Conservation (phyloP, 2,113 vertebrate genomes). For the Pseudolaguvia tuberculata region DNA sequence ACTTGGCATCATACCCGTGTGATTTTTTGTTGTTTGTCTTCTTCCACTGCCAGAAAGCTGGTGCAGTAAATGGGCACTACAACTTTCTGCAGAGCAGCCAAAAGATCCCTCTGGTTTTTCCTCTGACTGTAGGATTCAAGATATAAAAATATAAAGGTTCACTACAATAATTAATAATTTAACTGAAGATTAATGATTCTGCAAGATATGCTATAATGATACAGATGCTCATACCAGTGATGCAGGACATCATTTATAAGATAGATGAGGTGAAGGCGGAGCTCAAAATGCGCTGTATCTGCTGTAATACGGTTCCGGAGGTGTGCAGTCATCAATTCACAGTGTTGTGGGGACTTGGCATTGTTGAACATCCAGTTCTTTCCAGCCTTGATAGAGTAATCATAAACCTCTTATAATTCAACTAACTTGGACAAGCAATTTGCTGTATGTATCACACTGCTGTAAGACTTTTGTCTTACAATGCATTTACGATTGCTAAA, state of each 20-base stretch:
- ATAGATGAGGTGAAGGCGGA: conserved; percentile 94
- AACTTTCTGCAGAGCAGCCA: conserved; percentile 94
- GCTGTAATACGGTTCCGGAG: conserved; percentile 89
- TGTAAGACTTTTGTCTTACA: too few relatives aligned
- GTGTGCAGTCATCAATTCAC: conserved; percentile 91
- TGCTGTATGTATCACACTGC: too few relatives aligned
- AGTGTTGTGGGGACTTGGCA: conserved; percentile 85
- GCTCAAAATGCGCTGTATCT: conserved; percentile 86
- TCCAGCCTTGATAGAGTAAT: conserved; percentile 72
- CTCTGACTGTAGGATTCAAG: conserved; percentile 74
- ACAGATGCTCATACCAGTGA: conserved; percentile 76
- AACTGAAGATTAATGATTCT: neutral
- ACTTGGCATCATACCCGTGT: conserved; percentile 73
- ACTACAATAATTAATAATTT: too few relatives aligned
- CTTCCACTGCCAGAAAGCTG: conserved; percentile 93
- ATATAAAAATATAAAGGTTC: neutral
- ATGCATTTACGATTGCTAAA: too few relatives aligned
- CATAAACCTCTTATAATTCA: neutral
- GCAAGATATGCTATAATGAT: neutral
- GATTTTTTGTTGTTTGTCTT: conserved; percentile 98
- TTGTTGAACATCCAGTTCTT: conserved; percentile 99
- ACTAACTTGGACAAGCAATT: too few relatives aligned
- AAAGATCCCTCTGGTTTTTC: conserved; percentile 91
- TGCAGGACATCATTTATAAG: conserved; percentile 93
- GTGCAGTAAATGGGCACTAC: conserved; percentile 98